These are phyloP conservation scores for Amphimallon solstitiale DNA, from an alignment of 2,888 invertebrate species.

Conservation along the genomic window DNA sequence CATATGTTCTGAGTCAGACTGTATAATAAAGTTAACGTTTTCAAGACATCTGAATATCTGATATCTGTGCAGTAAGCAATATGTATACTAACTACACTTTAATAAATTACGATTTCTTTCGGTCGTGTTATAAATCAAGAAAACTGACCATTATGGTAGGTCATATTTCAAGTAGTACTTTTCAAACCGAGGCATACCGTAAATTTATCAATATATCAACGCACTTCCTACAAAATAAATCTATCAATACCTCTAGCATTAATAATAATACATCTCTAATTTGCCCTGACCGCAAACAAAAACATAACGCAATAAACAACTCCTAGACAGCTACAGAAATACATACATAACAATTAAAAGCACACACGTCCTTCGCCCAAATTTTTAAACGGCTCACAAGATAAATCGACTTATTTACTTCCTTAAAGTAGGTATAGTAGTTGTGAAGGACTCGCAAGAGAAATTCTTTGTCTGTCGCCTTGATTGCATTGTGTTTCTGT, in stretches of 20 bases:
- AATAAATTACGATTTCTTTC: no score
- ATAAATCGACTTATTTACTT: conserved; percentile 14
- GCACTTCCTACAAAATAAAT: conserved; percentile 29
- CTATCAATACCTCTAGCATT: conserved; percentile 3
- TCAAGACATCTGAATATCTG: no score
- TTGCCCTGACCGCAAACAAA: conserved; percentile 1
- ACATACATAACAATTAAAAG: conserved; percentile 18
- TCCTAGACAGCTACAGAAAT: conserved; percentile 8
- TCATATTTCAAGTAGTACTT: conserved; percentile 1
- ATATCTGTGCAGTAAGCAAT: no score
- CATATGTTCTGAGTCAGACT: no score
- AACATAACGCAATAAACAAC: not conserved
- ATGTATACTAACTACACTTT: no score
- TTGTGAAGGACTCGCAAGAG: conserved; percentile 7
- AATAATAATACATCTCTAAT: conserved; percentile 15
- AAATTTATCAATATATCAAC: conserved; percentile 25
- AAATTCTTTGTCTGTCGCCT: conserved; percentile 26
- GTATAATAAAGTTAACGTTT: no score
- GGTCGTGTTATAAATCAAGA: conserved; percentile 1
- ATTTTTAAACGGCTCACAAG: conserved; percentile 3
- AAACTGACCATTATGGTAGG: not conserved
- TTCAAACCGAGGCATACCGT: not conserved
- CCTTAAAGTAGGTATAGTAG: conserved; percentile 28
- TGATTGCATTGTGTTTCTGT: conserved; percentile 10
- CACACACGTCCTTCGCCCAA: conserved; percentile 12